phyloP scores from a whole-genome alignment of 2,888 invertebrate genomes.

The Argyresthia goedartella region DNA sequence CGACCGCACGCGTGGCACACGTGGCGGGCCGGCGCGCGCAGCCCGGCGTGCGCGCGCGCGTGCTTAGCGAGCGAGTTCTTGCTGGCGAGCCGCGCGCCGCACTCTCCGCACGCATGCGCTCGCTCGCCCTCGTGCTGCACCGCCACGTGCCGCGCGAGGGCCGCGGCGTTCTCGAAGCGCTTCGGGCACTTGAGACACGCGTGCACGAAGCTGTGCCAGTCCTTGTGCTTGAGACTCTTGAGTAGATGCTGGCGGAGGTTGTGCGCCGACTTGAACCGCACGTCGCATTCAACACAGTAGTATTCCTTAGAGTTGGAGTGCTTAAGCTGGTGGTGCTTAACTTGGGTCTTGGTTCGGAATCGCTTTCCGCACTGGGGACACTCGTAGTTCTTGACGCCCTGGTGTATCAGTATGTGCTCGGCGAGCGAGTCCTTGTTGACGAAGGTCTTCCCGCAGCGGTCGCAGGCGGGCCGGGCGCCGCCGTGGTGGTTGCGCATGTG shows the following conservation, averaged over 20 bases:
- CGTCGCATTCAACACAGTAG: constrained; percentile 52
- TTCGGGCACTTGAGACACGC: constrained; percentile 34
- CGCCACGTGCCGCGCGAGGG: constrained; percentile 27
- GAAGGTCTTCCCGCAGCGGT: constrained; percentile 52
- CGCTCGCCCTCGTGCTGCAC: constrained; percentile 52
- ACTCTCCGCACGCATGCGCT: constrained; percentile 37
- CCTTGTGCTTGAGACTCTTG: constrained; percentile 46
- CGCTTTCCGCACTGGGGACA: constrained; percentile 38
- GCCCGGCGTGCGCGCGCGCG: constrained; percentile 32
- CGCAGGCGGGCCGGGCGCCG: constrained; percentile 42
- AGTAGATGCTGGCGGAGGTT: constrained; percentile 41
- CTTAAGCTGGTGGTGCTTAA: constrained; percentile 45
- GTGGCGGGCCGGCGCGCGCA: constrained; percentile 21
- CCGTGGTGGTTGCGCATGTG: constrained; percentile 55
- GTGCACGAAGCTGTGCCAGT: constrained; percentile 37
- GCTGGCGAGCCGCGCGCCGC: constrained; percentile 56
- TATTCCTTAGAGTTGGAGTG: constrained; percentile 41
- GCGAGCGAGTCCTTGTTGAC: constrained; percentile 53
- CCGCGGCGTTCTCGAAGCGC: constrained; percentile 25
- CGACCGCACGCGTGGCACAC: constrained; percentile 53
- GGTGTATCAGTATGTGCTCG: constrained; percentile 54
- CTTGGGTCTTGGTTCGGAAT: constrained; percentile 49
- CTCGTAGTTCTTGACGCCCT: constrained; percentile 51
- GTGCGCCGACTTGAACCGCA: constrained; percentile 49
- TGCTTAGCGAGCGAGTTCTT: constrained; percentile 43